These are phyloP conservation scores for Hafferia zeledoni DNA, from an alignment of 2,797 vertebrate species.

Conservation along the genomic window DNA sequence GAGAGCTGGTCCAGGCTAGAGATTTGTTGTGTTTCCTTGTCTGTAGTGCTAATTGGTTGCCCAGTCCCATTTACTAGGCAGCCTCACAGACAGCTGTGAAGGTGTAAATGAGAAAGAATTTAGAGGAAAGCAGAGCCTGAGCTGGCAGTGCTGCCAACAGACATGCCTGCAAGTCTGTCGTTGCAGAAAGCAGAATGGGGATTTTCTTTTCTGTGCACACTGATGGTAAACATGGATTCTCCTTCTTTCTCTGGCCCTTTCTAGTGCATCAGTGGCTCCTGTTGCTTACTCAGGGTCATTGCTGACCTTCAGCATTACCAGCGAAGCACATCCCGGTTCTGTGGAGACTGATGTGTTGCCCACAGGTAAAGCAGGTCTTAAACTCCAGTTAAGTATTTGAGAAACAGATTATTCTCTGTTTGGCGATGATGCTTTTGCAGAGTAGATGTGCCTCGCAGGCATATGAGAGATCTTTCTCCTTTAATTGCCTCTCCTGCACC, in stretches of 20 bases:
- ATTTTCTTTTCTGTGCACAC: not conserved
- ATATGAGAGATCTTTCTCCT: not conserved
- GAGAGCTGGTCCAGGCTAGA: not conserved
- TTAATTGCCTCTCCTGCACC: not conserved
- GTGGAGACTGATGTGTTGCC: not conserved
- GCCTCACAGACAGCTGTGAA: not conserved
- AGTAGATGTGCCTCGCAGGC: not conserved
- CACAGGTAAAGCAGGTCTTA: not conserved
- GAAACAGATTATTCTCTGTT: not conserved
- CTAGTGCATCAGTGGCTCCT: not conserved
- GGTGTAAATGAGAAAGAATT: not conserved
- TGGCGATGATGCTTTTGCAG: not conserved
- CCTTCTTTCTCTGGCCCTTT: not conserved
- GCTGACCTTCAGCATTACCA: not conserved
- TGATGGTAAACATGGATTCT: not conserved
- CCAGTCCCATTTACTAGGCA: not conserved
- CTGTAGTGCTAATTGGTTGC: not conserved
- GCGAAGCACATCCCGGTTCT: not conserved
- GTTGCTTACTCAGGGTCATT: not conserved
- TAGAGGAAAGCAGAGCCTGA: not conserved
- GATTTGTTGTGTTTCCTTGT: not conserved
- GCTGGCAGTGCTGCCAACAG: not conserved
- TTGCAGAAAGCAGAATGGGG: not conserved
- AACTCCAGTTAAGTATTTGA: not conserved
- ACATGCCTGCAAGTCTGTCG: not conserved